Base-by-base conservation (phyloP, 2,888 invertebrate species). In the Microplitis deprimator region DNA sequence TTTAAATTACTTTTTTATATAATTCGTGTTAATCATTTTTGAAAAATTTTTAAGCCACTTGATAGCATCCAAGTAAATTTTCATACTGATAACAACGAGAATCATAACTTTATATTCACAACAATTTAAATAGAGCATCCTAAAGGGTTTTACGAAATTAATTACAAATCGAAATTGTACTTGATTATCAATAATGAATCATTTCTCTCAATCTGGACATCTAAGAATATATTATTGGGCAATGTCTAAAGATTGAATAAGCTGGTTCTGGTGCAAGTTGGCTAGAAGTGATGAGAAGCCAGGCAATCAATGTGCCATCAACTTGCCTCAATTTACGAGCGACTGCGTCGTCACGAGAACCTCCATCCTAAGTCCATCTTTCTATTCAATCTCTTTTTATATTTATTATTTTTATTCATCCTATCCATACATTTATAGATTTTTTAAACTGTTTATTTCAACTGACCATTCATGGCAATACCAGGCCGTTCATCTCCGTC, bases 301-400 rank as follows among this genome's bases (percentile, higher is more conserved):
- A 86, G 86, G 88, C 88, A 88, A 88, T 88, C 88, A 88, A 88
- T 88, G 88, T 85, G 84, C 88, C 87, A 88, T 88, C 88, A 88
- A 87, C 87, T 88, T 84, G 83, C 84, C 84, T 88, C 88, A 87
- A 88, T 88, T 88, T 88, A 88, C 88, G 88, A 84, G 88, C 88
- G 88, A 84, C 87, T 85, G 85, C 86, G 83, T 84, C 86, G 86
- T 87, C 85, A 84, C 86, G 87, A 84, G 82, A 29, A 79, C 81
- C 82, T 78, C 79, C 80, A 73, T 77, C 29, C 29, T 29, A 29
- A 4, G 29, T 29, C 29, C 62, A 4, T 75, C 82, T 79, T 77
- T 77, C 69, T 73, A 74, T 81, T 79, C 72, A 50, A 20, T 68
- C 72, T 77, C 50, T 60, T 41, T 41, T 38, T 29, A 29, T 29